Percentiles rank a stretch among this genome's conserved stretches.
Conservation (phyloP, 2,797 vertebrate genomes). For the Protonibea diacanthus region DNA sequence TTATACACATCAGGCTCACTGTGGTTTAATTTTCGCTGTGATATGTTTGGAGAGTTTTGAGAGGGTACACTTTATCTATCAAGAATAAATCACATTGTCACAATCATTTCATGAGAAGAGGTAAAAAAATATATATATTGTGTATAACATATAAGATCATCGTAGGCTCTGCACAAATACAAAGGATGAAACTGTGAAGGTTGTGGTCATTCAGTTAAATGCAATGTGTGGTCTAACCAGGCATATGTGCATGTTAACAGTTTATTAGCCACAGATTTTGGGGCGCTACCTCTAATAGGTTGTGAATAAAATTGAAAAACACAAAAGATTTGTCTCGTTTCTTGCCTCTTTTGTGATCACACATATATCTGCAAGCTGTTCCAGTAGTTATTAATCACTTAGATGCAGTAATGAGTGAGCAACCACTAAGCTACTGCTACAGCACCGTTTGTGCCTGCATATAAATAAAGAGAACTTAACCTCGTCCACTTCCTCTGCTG, state of each 20-base stretch:
- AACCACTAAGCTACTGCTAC: not conserved
- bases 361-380: too few species aligned
- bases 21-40: too few species aligned
- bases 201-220: not conserved
- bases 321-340: not conserved
- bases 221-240: not conserved
- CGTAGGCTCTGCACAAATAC: not conserved
- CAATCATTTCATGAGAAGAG: too few species aligned
- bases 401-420: too few species aligned
- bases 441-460: not conserved
- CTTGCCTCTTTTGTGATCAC: too few species aligned
- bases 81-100: too few species aligned
- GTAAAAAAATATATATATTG: too few species aligned
- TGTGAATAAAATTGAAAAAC: not conserved
- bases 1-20: too few species aligned
- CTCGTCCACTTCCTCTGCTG: conserved; percentile 17
- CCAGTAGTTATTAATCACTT: too few species aligned
- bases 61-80: too few species aligned
- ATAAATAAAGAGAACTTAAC: not conserved
- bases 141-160: not conserved
- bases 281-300: not conserved
- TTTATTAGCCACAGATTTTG: not conserved
- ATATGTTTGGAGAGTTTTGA: too few species aligned
- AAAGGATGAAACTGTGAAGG: not conserved
- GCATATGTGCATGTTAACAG: not conserved